phyloP scores from a whole-genome alignment of 1,140 invertebrate species.

The Lethrus apterus region DNA sequence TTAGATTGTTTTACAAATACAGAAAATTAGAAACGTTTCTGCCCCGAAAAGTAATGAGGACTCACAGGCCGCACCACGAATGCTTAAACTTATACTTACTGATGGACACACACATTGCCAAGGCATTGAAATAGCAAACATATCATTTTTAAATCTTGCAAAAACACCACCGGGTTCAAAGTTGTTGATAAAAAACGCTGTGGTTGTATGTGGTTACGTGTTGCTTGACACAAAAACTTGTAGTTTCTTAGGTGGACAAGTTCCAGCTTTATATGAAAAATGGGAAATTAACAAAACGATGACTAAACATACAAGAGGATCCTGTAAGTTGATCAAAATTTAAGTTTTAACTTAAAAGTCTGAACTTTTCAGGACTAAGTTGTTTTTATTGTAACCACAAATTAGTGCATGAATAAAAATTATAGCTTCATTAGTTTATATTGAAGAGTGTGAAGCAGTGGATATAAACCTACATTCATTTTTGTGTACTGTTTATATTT shows the following conservation, averaged over 20 bases:
- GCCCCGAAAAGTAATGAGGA: slow-evolving; percentile 88
- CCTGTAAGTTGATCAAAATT: slow-evolving; percentile 20
- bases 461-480: too few relatives aligned
- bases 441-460: too few relatives aligned
- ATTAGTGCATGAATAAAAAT: too few relatives aligned
- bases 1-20: slow-evolving; percentile 76
- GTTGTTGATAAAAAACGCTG: slow-evolving; percentile 46
- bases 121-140: slow-evolving; percentile 65
- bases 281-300: slow-evolving; percentile 81
- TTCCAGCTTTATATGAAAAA: slow-evolving; percentile 75
- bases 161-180: slow-evolving; percentile 75
- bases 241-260: slow-evolving; percentile 70
- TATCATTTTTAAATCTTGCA: slow-evolving; percentile 55
- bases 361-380: too few relatives aligned
- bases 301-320: slow-evolving; percentile 58
- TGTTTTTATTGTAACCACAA: too few relatives aligned
- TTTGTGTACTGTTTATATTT: too few relatives aligned
- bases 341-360: too few relatives aligned
- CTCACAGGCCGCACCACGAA: slow-evolving; percentile 67
- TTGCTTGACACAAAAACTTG: slow-evolving; percentile 60
- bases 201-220: slow-evolving; percentile 58
- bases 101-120: slow-evolving; percentile 75
- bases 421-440: too few relatives aligned
- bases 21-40: slow-evolving; percentile 77
- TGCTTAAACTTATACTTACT: slow-evolving; percentile 74